Evolutionary conservation across 2,113 vertebrate genomes (phyloP).

Genomic region (Atrichornis clamosus): DNA sequence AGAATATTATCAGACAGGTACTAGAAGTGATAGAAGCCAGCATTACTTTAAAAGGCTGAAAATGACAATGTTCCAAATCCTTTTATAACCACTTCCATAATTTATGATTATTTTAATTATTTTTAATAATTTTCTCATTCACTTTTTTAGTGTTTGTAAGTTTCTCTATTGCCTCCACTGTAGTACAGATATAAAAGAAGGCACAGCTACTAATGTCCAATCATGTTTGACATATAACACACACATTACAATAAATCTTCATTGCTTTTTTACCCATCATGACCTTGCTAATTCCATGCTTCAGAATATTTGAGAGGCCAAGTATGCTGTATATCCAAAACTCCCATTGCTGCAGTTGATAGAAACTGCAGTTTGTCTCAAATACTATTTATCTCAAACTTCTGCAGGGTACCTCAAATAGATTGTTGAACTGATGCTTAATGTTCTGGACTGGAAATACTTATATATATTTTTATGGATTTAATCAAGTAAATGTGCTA

Average conservation of each 20-base stretch:
- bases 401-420: not conserved
- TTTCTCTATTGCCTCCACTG: not conserved
- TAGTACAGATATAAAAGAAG: not conserved
- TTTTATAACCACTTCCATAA: not conserved
- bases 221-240: not conserved
- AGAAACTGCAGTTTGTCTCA: not conserved
- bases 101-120: not conserved
- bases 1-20: not conserved
- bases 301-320: not conserved
- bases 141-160: not conserved
- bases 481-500: not conserved
- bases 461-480: not conserved
- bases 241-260: not conserved
- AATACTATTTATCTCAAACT: not conserved
- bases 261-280: not conserved
- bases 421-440: not conserved
- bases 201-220: not conserved
- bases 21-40: not conserved
- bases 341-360: not conserved
- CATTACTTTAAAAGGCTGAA: not conserved
- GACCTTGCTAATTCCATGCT: not conserved
- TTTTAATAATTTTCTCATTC: not conserved
- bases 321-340: not conserved
- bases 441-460: not conserved
- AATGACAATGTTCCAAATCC: fast-evolving